Evolutionary conservation across 2,797 vertebrate genomes (phyloP), one percentile per base, ranked within the genome.

Genomic region (Epinephelus awoara): DNA sequence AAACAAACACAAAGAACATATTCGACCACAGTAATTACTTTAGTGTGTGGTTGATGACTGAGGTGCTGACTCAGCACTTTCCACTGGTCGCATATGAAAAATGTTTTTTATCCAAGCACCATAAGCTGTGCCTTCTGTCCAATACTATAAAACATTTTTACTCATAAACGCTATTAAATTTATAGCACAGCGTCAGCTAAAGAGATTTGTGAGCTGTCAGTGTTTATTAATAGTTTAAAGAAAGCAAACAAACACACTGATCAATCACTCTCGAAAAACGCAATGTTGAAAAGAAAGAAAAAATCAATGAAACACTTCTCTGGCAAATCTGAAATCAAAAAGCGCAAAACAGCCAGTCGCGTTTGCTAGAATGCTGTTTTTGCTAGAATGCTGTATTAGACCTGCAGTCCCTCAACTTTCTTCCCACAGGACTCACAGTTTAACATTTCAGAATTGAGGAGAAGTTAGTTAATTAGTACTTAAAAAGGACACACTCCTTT

Each of bases 171-270:
- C 27, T 40, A 61, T 71, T 55, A 21, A 44, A 83, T 84, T 74
- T 62, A 85, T 5, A 67, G 78, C 71, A 6, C 6, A 10, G 47
- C 52, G 44, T 80, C 80, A 77, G 50, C 59, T 23, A 2, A 18
- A 9, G 51, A 78, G 75, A 77, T 85, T 70, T 85, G 62, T 58
- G 49, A 78, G 72, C 83, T 56, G 74, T 76, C 85, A 67, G 47
- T 52, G 58, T 79, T 81, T 83, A 84, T 81, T 73, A 66, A 87
- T 75, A 65, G 61, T 58, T 79, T 52, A 66, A 69, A 82, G 49
- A 79, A 75, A 67, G 73, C 44, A 71, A 86, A 72, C 59, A 69
- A 90, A 80, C 72, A 79, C 69, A 62, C 15, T n/a, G 57, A 89
- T 85, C 81, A 79, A 83, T 85, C 72, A 78, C 25, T 75, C 68